Conservation (phyloP, 2,888 invertebrate species). For the Steinernema hermaphroditum region DNA sequence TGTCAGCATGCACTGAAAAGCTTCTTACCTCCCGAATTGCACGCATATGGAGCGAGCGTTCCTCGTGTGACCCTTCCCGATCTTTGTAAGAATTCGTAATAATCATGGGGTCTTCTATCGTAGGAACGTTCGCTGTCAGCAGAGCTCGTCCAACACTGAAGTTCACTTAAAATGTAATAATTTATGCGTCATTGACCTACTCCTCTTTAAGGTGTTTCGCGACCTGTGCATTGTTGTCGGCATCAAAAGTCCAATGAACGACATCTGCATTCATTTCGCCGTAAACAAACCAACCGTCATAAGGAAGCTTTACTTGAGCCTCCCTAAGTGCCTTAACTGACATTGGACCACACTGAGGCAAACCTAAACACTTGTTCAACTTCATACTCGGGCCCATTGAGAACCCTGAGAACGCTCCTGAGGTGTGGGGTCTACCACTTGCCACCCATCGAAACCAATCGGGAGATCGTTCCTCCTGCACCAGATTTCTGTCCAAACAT, state of each 20-base stretch:
- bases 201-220: too few species aligned
- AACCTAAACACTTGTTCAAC: constrained; percentile 55
- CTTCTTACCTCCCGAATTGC: constrained; percentile 31
- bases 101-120: constrained; percentile 6
- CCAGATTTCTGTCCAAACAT: constrained; percentile 82
- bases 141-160: constrained; percentile 39
- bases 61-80: constrained; percentile 26
- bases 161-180: neutral
- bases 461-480: constrained; percentile 77
- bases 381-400: neutral
- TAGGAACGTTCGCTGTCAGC: constrained; percentile 33
- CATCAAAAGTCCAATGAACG: constrained; percentile 82
- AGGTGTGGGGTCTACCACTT: constrained; percentile 80
- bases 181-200: constrained; percentile 5
- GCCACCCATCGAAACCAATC: constrained; percentile 79
- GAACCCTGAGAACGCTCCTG: constrained; percentile 71
- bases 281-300: constrained; percentile 81
- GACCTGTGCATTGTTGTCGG: too few species aligned
- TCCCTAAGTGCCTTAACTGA: constrained; percentile 81
- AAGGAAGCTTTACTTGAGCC: constrained; percentile 81
- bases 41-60: constrained; percentile 25
- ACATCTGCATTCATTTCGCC: constrained; percentile 93
- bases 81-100: constrained; percentile 35
- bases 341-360: constrained; percentile 85
- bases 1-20: neutral